phyloP scores from a whole-genome alignment of 2,113 vertebrate genomes.

The Natator depressus region DNA sequence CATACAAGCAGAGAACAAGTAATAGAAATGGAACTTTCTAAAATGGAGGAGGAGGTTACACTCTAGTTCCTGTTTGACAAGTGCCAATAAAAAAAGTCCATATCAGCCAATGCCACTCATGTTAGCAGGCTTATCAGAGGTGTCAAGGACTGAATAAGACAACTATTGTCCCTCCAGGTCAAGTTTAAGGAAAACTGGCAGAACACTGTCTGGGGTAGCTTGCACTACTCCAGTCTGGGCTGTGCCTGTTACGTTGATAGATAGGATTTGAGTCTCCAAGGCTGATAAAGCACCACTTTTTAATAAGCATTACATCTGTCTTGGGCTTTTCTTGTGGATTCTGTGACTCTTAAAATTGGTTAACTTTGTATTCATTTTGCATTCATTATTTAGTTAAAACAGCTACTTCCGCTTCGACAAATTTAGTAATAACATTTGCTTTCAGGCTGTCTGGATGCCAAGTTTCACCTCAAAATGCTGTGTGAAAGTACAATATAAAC shows the following conservation, averaged over 20 bases:
- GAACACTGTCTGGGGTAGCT: background rate
- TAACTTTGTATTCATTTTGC: background rate
- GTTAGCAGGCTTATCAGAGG: background rate
- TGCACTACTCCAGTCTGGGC: background rate
- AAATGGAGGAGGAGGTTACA: background rate
- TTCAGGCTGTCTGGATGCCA: background rate
- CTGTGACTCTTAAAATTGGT: background rate
- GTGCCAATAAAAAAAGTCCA: background rate
- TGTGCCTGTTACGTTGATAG: background rate
- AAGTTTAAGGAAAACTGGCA: background rate
- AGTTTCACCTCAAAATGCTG: background rate
- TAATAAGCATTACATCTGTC: background rate
- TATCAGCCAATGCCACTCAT: background rate
- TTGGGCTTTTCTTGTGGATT: background rate
- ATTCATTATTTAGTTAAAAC: background rate
- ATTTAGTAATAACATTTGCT: background rate
- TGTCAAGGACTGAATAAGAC: background rate
- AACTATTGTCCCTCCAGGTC: background rate
- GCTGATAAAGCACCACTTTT: background rate
- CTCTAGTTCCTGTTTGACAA: background rate
- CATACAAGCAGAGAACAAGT: background rate
- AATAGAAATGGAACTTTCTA: background rate
- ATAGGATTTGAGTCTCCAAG: background rate
- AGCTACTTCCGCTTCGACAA: background rate
- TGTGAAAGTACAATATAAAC: background rate